Evolutionary conservation across 2,113 vertebrate species (phyloP).

Genomic region (Tetrao urogallus): DNA sequence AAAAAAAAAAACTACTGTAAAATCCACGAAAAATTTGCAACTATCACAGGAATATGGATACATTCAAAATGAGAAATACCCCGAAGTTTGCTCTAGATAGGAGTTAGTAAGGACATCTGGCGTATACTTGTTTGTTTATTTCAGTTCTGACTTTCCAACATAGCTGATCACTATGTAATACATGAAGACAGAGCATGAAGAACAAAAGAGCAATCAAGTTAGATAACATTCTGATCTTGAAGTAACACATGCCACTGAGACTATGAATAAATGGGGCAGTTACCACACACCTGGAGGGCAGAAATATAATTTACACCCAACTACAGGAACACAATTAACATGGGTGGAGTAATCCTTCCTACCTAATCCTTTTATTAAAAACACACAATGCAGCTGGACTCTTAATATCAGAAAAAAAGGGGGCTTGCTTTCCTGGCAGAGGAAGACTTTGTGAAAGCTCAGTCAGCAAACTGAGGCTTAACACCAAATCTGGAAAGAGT

Average conservation of each 20-base stretch:
- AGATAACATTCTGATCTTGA: slow-evolving; percentile 39
- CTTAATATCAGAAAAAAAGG: neutral
- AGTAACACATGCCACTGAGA: slow-evolving; percentile 17
- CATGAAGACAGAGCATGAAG: neutral
- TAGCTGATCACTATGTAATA: neutral
- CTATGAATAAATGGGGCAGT: slow-evolving; percentile 44
- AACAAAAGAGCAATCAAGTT: slow-evolving; percentile 8
- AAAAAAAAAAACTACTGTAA: neutral
- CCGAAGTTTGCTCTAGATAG: neutral
- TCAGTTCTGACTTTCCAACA: neutral
- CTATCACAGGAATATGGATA: neutral
- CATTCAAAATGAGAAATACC: neutral
- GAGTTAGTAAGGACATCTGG: neutral
- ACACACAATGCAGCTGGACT: slow-evolving; percentile 36
- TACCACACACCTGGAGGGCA: slow-evolving; percentile 16
- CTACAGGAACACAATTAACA: slow-evolving; percentile 46
- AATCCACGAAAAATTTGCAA: neutral
- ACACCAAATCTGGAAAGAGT: neutral
- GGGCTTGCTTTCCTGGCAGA: neutral
- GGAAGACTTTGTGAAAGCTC: neutral
- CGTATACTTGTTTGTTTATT: neutral
- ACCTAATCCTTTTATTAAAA: slow-evolving; percentile 60
- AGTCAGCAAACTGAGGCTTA: slow-evolving; percentile 10
- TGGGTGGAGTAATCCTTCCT: slow-evolving; percentile 63
- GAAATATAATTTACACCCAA: slow-evolving; percentile 43